Evolutionary conservation across 2,113 vertebrate species (phyloP).

Genomic region (Neotragus pygmaeus): DNA sequence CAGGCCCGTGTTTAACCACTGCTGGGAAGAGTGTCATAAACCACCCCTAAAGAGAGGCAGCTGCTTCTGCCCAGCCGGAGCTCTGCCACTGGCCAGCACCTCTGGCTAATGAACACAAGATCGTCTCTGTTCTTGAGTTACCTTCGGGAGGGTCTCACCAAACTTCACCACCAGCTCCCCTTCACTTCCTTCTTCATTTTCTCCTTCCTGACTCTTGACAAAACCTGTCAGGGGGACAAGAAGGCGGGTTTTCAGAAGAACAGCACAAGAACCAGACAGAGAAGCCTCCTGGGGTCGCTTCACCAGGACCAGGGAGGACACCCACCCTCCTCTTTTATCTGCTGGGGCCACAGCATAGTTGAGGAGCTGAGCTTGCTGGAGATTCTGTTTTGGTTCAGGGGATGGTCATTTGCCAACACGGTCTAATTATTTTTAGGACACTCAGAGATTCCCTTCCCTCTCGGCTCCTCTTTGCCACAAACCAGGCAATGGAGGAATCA

Average conservation of each 20-base stretch:
- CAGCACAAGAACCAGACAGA: slow-evolving; percentile 1
- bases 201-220: slow-evolving; percentile 93
- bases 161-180: slow-evolving; percentile 93
- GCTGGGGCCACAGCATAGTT: neutral
- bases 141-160: slow-evolving; percentile 86
- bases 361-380: neutral
- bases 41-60: neutral
- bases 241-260: neutral
- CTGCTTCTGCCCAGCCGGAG: neutral
- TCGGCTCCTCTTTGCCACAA: slow-evolving; percentile 45
- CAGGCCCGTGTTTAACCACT: neutral
- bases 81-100: neutral
- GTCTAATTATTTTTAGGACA: slow-evolving; percentile 55
- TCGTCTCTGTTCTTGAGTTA: slow-evolving; percentile 66
- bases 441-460: slow-evolving; percentile 34
- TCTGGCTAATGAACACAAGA: accelerated
- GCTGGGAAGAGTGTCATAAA: neutral
- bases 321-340: neutral
- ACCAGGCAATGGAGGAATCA: slow-evolving; percentile 64
- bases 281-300: neutral
- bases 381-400: slow-evolving; percentile 16
- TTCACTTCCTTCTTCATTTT: slow-evolving; percentile 88
- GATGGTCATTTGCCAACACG: slow-evolving; percentile 18
- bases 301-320: neutral
- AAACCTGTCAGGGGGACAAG: slow-evolving; percentile 81